Percentiles rank a stretch among this genome's conserved stretches.
These are phyloP conservation scores for Smithornis capensis DNA, from an alignment of 2,113 vertebrate species.

Conservation along the genomic window DNA sequence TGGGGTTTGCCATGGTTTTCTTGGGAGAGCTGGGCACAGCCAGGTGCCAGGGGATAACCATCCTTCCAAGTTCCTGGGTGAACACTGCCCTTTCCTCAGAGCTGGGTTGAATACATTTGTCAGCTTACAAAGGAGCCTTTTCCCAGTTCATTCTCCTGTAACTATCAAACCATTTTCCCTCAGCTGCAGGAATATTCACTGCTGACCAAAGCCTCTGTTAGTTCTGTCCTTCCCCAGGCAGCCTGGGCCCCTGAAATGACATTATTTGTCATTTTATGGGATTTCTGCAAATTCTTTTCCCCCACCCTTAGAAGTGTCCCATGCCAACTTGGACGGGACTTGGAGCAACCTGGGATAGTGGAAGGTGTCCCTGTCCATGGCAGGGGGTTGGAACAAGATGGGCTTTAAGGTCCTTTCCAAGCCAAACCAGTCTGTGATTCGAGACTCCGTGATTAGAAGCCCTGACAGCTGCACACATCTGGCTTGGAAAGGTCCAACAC, in stretches of 20 bases:
- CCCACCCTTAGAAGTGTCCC: fast-evolving
- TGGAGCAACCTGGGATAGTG: background rate
- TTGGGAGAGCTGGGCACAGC: background rate
- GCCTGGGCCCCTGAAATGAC: background rate
- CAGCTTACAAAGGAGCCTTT: background rate
- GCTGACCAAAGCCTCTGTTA: background rate
- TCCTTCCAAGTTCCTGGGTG: background rate
- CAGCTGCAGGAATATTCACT: background rate
- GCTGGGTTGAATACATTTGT: background rate
- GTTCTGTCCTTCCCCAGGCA: background rate
- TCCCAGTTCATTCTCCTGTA: background rate
- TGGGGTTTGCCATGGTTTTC: background rate
- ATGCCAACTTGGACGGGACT: background rate
- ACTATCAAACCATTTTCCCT: background rate
- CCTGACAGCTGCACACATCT: background rate
- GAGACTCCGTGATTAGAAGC: background rate
- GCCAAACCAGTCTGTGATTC: background rate
- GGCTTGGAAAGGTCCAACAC: background rate
- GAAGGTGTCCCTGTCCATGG: background rate
- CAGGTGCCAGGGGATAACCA: background rate
- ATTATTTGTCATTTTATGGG: background rate
- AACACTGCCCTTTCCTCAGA: background rate
- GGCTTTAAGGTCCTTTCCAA: background rate
- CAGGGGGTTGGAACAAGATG: background rate
- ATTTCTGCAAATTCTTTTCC: background rate